Base-by-base conservation (phyloP, 2,888 invertebrate species). In the Tryphoninae sp. region DNA sequence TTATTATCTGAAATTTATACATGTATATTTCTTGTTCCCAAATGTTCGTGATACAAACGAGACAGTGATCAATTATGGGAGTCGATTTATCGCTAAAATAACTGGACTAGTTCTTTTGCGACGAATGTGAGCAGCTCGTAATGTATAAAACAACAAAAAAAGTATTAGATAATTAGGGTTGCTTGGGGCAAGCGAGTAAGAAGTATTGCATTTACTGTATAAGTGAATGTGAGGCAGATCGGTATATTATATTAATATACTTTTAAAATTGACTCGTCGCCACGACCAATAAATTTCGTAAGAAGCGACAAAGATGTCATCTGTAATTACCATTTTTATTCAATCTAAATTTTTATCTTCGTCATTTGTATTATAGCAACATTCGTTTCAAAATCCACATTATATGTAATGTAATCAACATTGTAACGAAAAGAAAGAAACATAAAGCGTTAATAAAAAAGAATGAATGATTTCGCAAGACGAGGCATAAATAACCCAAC, bases 201-300 rank as follows among this genome's bases (percentile, higher is more conserved):
- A 87, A 89, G 88, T 89, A 68, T 87, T 87, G 89, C 87, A 87
- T 78, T 89, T 87, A 89, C 86, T 86, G 87, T 87, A 85, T 87
- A 87, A 86, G 88, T 91, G 90, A 90, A 89, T 81, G 85, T 89
- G 89, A 87, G 90, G 86, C 89, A 88, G 84, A 88, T 87, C 87
- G 89, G 91, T 91, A 91, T 91, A 91, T 91, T 91, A 91, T 91
- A 91, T 91, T 91, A 91, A 91, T 91, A 89, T 91, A 90, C 91
- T 87, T 87, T 89, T 87, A 89, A 88, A 88, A 88, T 88, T 90
- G 89, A 86, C 89, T 89, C 89, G 88, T 89, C 85, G 87, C 89
- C 90, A 90, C 89, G 90, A 89, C 90, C 91, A 91, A 91, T 91
- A 87, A 89, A 89, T 85, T 88, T 88, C 9, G 89, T 87, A 88